Evolutionary conservation across 2,797 vertebrate genomes (phyloP).

Genomic region (Clarias laeviceps): DNA sequence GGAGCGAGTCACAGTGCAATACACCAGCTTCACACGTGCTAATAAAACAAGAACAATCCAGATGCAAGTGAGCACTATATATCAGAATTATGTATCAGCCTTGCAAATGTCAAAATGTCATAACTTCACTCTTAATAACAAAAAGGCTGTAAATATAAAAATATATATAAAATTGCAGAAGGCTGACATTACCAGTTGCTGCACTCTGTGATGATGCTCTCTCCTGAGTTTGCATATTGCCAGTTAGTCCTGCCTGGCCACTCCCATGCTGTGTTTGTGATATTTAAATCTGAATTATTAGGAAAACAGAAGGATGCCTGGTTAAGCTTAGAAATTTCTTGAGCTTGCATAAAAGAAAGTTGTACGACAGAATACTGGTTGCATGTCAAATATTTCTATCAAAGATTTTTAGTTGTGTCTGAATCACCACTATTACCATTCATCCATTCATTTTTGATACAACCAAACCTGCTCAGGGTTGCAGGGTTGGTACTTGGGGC

Average conservation of each 20-base stretch:
- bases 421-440: neutral
- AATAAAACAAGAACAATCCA: conserved; percentile 15
- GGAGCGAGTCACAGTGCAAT: conserved; percentile 76
- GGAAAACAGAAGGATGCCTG: neutral
- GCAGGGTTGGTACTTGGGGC: no score
- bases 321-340: neutral
- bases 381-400: neutral
- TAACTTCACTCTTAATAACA: neutral
- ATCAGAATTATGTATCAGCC: neutral
- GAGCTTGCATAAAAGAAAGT: neutral
- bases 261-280: conserved; percentile 67
- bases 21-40: conserved; percentile 82
- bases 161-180: neutral
- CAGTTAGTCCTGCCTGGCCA: conserved; percentile 72
- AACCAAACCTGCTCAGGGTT: no score
- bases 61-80: neutral
- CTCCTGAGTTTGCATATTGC: conserved; percentile 78
- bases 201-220: conserved; percentile 75
- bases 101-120: neutral
- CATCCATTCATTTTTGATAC: no score
- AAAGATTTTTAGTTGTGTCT: neutral
- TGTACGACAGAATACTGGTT: neutral
- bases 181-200: conserved; percentile 59
- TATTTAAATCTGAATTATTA: conserved; percentile 57
- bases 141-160: neutral